Evolutionary conservation across 2,888 invertebrate species (phyloP).

Genomic region (Philereme transversata): DNA sequence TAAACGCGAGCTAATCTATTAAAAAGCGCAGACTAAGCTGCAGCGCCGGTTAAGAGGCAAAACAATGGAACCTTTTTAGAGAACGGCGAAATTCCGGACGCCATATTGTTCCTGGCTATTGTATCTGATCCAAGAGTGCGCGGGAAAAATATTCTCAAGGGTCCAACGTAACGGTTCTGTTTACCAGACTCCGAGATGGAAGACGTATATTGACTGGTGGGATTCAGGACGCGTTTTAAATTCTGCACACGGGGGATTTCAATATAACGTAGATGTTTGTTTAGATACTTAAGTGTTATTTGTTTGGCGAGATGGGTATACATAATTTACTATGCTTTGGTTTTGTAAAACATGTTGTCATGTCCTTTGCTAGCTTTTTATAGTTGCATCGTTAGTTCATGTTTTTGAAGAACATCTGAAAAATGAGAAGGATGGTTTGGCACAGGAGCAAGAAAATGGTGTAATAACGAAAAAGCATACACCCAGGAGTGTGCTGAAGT

Average conservation of each 20-base stretch:
- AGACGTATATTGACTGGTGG: slow-evolving; percentile 27
- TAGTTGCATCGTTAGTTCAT: no score
- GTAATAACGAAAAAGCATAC: no score
- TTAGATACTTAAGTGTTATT: slow-evolving; percentile 10
- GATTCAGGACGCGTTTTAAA: slow-evolving; percentile 17
- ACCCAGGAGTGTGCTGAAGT: no score
- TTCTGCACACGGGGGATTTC: slow-evolving; percentile 14
- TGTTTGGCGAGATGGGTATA: background rate
- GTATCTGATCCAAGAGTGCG: slow-evolving; percentile 41
- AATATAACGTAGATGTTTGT: background rate
- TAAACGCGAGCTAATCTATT: slow-evolving; percentile 45
- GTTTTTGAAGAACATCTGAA: no score
- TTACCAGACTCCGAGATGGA: slow-evolving; percentile 24
- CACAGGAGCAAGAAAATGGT: no score
- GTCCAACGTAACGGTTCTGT: slow-evolving; percentile 35
- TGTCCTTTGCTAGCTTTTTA: no score
- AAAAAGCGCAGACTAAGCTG: slow-evolving; percentile 48
- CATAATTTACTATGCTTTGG: background rate
- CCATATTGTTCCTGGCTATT: slow-evolving; percentile 53
- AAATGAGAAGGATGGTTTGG: no score
- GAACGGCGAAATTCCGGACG: slow-evolving; percentile 47
- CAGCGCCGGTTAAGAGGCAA: slow-evolving; percentile 43
- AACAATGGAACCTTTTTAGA: slow-evolving; percentile 54
- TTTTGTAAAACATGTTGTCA: no score
- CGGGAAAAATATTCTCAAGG: slow-evolving; percentile 50